Evolutionary conservation across 2,113 vertebrate species (phyloP).

Genomic region (Monopterus albus): DNA sequence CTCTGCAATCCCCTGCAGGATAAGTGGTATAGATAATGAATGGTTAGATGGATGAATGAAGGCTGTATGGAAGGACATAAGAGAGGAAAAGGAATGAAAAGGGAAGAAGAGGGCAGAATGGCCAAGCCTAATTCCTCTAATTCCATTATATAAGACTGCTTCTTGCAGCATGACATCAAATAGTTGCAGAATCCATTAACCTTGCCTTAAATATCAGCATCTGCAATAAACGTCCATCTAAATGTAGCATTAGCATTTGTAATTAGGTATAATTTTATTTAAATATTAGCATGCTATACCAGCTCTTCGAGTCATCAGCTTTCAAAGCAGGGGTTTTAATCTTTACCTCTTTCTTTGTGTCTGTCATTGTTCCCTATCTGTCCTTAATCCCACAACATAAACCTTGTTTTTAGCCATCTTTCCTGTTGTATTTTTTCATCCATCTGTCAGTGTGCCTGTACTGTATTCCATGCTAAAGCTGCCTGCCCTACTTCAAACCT

Average conservation of each 20-base stretch:
- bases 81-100: background rate
- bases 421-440: slow-evolving; percentile 23
- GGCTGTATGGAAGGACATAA: slow-evolving; percentile 13
- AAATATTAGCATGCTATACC: background rate
- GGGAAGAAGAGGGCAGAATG: background rate
- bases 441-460: slow-evolving; percentile 3
- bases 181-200: slow-evolving; percentile 3
- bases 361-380: background rate
- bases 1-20: too few relatives aligned
- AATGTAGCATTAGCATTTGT: slow-evolving; percentile 6
- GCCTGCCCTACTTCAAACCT: background rate
- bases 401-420: slow-evolving; percentile 20
- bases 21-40: too few relatives aligned
- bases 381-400: slow-evolving; percentile 26
- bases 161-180: background rate
- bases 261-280: background rate
- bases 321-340: slow-evolving; percentile 37
- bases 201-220: slow-evolving; percentile 7
- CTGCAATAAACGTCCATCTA: background rate
- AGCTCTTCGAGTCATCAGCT: slow-evolving; percentile 9
- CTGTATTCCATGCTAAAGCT: slow-evolving; percentile 1
- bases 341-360: slow-evolving; percentile 10
- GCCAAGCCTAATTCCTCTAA: slow-evolving; percentile 4
- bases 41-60: too few relatives aligned
- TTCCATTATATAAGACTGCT: background rate